phyloP scores from a whole-genome alignment of 2,888 invertebrate species.

The Gnatocerus cornutus region DNA sequence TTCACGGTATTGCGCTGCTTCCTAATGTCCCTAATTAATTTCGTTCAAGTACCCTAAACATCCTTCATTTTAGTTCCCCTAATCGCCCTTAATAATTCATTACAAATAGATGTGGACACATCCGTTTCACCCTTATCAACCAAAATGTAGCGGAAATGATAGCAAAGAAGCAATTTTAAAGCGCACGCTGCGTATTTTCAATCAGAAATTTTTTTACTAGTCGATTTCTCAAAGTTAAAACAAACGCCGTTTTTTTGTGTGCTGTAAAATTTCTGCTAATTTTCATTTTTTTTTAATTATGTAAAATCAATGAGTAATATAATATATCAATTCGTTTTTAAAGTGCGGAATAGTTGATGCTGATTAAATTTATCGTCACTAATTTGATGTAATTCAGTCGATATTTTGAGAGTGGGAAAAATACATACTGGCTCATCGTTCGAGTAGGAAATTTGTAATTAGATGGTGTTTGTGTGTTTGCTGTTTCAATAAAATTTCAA shows the following conservation, averaged over 20 bases:
- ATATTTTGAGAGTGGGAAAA: neutral
- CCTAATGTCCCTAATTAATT: slow-evolving; percentile 42
- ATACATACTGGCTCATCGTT: too few species aligned
- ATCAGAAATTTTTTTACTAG: too few species aligned
- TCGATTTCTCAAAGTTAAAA: too few species aligned
- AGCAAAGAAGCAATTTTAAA: neutral
- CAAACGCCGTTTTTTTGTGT: too few species aligned
- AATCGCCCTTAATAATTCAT: slow-evolving; percentile 37
- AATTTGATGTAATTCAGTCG: neutral
- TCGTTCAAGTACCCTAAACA: slow-evolving; percentile 28
- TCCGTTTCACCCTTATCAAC: slow-evolving; percentile 1
- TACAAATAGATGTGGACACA: slow-evolving; percentile 17
- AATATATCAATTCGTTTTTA: neutral
- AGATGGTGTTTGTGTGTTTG: neutral
- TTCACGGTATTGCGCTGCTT: slow-evolving; percentile 19
- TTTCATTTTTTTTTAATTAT: too few species aligned
- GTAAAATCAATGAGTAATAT: neutral
- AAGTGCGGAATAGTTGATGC: neutral
- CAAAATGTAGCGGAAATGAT: slow-evolving; percentile 4
- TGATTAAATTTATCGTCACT: slow-evolving; percentile 8
- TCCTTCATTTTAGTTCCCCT: slow-evolving; percentile 32
- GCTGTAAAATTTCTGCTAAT: too few species aligned
- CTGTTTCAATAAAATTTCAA: too few species aligned
- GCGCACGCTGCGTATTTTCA: too few species aligned
- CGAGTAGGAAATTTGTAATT: neutral